Percentiles rank a stretch among this genome's conserved stretches.
These are phyloP conservation scores for Muscidifurax raptorellus DNA, from an alignment of 1,140 invertebrate species.

Conservation along the genomic window DNA sequence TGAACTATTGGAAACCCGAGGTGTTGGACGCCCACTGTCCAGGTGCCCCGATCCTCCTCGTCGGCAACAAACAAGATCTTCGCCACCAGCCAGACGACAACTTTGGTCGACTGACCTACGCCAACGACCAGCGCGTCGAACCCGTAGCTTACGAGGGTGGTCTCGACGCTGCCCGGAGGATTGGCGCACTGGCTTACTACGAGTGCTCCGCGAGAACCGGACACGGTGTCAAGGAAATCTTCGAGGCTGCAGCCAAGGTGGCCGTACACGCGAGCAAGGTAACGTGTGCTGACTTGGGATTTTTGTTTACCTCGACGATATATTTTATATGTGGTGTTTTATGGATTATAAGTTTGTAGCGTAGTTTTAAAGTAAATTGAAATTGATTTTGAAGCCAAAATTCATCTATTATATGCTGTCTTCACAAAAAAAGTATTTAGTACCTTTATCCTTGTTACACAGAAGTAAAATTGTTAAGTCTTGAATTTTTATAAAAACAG, in stretches of 20 bases:
- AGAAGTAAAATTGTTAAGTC: no score
- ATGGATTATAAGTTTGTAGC: no score
- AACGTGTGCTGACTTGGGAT: neutral
- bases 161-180: slow-evolving; percentile 98
- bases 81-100: slow-evolving; percentile 95
- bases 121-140: slow-evolving; percentile 98
- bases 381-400: no score
- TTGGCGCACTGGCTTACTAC: slow-evolving; percentile 98
- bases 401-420: no score
- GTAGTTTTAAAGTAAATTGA: no score
- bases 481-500: neutral
- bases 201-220: slow-evolving; percentile 99
- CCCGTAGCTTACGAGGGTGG: slow-evolving; percentile 98
- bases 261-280: slow-evolving; percentile 89
- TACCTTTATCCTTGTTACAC: no score
- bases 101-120: slow-evolving; percentile 86
- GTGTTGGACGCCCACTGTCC: slow-evolving; percentile 96
- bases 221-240: slow-evolving; percentile 98
- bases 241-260: slow-evolving; percentile 98
- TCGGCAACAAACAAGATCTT: slow-evolving; percentile 98
- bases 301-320: no score
- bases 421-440: no score
- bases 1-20: slow-evolving; percentile 98
- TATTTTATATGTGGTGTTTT: no score
- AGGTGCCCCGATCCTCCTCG: slow-evolving; percentile 97